A percentile compares a stretch with the other conserved stretches of the same genome.
Conservation (phyloP, 2,797 vertebrate genomes). For the Chelidonichthys spinosus region DNA sequence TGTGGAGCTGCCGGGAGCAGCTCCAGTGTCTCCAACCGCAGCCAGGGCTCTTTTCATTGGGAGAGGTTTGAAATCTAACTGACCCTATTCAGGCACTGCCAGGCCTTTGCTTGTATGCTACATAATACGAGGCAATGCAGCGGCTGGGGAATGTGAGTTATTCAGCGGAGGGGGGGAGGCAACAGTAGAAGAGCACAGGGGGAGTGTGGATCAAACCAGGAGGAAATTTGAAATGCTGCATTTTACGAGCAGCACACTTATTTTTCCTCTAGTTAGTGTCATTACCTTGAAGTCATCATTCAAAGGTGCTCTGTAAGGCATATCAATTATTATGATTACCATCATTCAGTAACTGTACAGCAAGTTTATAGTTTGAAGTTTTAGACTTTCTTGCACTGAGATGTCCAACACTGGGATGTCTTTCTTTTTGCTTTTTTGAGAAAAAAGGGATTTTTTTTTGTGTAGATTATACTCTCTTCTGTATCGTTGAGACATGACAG, state of each 20-base stretch:
- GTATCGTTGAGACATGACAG: conserved; percentile 22
- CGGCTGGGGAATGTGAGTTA: conserved; percentile 76
- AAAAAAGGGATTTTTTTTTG: conserved; percentile 17
- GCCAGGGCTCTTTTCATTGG: conserved; percentile 84
- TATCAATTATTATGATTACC: no score
- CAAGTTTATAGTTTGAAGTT: conserved; percentile 29
- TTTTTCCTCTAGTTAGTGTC: conserved; percentile 11
- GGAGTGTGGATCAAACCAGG: conserved; percentile 61
- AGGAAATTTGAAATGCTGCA: conserved; percentile 53
- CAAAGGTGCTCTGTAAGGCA: neutral
- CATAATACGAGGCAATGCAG: conserved; percentile 78
- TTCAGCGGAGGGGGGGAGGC: conserved; percentile 68
- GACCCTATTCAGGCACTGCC: conserved; percentile 86
- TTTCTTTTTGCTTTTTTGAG: conserved; percentile 20
- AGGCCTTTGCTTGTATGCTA: conserved; percentile 79
- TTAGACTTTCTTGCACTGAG: conserved; percentile 33
- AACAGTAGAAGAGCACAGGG: conserved; percentile 61
- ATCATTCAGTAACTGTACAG: conserved; percentile 6
- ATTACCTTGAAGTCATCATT: conserved; percentile 38
- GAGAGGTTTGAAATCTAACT: conserved; percentile 87
- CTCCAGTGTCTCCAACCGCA: conserved; percentile 81
- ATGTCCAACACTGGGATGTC: conserved; percentile 18
- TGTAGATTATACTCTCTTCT: conserved; percentile 3
- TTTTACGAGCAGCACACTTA: conserved; percentile 29
- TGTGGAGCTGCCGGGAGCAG: conserved; percentile 82